Evolutionary conservation across 2,888 invertebrate species (phyloP).

Genomic region (Metacarcinus magister): DNA sequence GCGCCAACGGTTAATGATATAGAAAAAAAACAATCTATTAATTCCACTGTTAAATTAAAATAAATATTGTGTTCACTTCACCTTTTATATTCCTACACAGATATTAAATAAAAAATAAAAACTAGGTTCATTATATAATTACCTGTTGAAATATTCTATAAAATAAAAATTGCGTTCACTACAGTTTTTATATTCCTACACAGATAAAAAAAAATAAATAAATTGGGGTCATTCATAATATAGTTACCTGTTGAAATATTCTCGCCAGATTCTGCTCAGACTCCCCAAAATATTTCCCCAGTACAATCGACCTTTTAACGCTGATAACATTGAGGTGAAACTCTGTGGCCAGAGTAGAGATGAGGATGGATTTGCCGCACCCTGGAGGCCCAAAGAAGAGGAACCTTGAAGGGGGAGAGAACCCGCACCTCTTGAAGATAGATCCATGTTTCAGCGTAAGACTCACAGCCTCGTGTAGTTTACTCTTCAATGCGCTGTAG

Average conservation of each 20-base stretch:
- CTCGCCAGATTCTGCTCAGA: conserved; percentile 79
- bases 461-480: conserved; percentile 65
- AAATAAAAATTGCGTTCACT: too few species aligned
- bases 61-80: too few species aligned
- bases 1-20: too few species aligned
- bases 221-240: neutral
- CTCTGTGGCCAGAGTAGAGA: conserved; percentile 71
- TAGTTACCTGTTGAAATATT: conserved; percentile 75
- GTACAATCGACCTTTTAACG: conserved; percentile 77
- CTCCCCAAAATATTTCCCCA: conserved; percentile 82
- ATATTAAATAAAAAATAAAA: too few species aligned
- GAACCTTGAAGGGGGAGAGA: conserved; percentile 75
- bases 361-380: conserved; percentile 78
- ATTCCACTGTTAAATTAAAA: too few species aligned
- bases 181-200: too few species aligned
- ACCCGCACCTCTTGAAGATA: conserved; percentile 69
- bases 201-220: neutral
- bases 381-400: conserved; percentile 80
- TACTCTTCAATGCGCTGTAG: conserved; percentile 56
- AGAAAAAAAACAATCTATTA: too few species aligned
- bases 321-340: conserved; percentile 74
- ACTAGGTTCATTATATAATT: too few species aligned
- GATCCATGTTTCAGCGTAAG: conserved; percentile 66
- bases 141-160: too few species aligned
- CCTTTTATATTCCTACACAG: too few species aligned